These are phyloP conservation scores for Amphimedon queenslandica DNA, from an alignment of 37 sponge, comb jelly and placozoan genomes.

Conservation along the genomic window DNA sequence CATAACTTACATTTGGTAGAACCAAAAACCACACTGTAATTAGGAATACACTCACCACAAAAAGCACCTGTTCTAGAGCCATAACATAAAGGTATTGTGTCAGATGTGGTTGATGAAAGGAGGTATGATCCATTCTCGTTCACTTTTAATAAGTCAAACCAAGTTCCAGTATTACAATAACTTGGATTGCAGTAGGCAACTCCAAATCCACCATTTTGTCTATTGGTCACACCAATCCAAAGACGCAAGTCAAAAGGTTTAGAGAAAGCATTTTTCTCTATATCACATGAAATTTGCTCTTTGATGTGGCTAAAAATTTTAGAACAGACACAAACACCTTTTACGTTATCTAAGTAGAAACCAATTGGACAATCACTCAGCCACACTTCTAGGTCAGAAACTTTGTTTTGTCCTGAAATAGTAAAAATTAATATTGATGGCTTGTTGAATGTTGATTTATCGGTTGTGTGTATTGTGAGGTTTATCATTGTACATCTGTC, in stretches of 20 bases:
- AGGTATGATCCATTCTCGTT: neutral
- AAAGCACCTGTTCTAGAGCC: too few relatives aligned
- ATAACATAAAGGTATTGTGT: neutral
- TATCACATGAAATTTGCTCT: neutral
- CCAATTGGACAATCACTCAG: neutral
- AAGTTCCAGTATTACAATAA: too few relatives aligned
- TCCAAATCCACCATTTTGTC: too few relatives aligned
- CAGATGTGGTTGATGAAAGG: neutral
- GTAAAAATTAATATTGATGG: neutral
- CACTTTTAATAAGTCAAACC: neutral
- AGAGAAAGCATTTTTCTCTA: neutral
- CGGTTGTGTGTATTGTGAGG: neutral
- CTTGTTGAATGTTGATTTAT: neutral
- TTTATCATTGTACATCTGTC: neutral
- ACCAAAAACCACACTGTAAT: slow-evolving; percentile 37
- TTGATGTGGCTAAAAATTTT: neutral
- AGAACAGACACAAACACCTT: neutral
- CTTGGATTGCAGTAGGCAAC: neutral
- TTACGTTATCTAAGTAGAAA: neutral
- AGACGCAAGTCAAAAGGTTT: neutral
- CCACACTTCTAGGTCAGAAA: neutral
- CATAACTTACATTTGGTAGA: slow-evolving; percentile 12
- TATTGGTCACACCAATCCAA: neutral
- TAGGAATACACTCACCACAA: too few relatives aligned
- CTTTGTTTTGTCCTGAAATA: neutral